Evolutionary conservation across 1,140 invertebrate genomes (phyloP), one percentile per base, ranked within the genome.

Genomic region (Rhagoletis zephyria): DNA sequence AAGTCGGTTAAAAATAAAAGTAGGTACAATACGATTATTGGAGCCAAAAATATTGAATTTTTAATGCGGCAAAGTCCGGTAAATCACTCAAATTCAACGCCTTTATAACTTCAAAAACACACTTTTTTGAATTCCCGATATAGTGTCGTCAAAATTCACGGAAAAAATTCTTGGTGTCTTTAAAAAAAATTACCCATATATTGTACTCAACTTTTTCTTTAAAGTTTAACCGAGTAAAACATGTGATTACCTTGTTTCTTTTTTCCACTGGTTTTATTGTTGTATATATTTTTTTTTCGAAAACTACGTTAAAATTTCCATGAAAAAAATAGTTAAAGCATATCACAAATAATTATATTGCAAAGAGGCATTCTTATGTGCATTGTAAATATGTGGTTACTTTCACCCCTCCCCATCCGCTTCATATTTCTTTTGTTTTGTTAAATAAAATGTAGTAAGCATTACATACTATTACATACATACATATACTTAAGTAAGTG

Each of bases 281-380:
- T 19, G 48, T 81, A 81, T 19, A 81, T 56, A 14, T 3, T 7
- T 85, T 85, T 85, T 42, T 63, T 85, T n/a, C n/a, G 7, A 85
- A 61, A 85, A 85, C 77, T 85, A 45, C 4, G 45, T 85, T 85
- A 61, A 85, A n/a, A 61, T 60, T 61, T 85, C 16, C 59, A 85
- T 85, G 59, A 19, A 61, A 63, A 45, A 65, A 65, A n/a, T 63
- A 85, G 63, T 5, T 63, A 51, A 45, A 48, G 10, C 60, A 65
- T 86, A 86, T 86, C 85, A 86, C 85, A 86, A 86, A 86, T 81
- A 81, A 19, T 81, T 81, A 81, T 81, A 81, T 81, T 81, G 74
- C 74, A 81, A 81, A 59, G 14, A 81, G 56, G 51, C 51, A 56
- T 56, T 56, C 10, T 5, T 56, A 56, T 56, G 51, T 19, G 1